Base-by-base conservation (phyloP, 2,888 invertebrate species). In the Bedellia somnulentella region DNA sequence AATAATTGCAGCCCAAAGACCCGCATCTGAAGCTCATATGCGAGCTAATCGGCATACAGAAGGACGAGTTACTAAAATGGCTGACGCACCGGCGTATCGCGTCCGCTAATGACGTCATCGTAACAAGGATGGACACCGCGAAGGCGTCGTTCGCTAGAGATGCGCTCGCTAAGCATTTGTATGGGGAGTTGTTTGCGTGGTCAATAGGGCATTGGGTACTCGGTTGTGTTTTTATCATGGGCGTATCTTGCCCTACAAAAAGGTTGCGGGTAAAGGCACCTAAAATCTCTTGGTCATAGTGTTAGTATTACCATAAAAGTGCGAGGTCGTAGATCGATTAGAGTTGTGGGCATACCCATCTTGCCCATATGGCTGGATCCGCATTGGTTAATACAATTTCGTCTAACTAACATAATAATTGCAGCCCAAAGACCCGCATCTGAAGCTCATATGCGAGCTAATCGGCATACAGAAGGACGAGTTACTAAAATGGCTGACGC, bases 91-190 rank as follows among this genome's bases (percentile, higher is more conserved):
- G 93, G 16, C 89, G 92, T 52, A 92, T 98, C 41, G 87, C 91
- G 15, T 94, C 95, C 1, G 93, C 89, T 46, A 84, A 89, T 43
- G 98, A 99, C 57, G 75, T 73, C 0, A 91, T 97, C 40, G 82
- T 91, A 27, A 93, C 95, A 44, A 89, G 94, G 0, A 88, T 97
- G 80, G 86, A 82, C 37, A 68, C 79, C 2, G 73, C 79, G 11
- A 71, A 90, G 51, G 94, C 96, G 0, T 70, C 78, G 17, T 86
- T 87, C 37, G 86, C 93, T 0, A 76, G 95, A 5, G 98, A 99
- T 62, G 98, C 99, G 0, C 66, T 99, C 10, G 89, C 97, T 0
- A 99, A 99, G 61, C 85, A 93, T 46, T 85, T 99, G 39, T 99
- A 99, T 55, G 89, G 93, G 0, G 87, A 89, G 40, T 62, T 97